Conservation (phyloP, 2,113 vertebrate genomes). For the Toxotes chatareus region DNA sequence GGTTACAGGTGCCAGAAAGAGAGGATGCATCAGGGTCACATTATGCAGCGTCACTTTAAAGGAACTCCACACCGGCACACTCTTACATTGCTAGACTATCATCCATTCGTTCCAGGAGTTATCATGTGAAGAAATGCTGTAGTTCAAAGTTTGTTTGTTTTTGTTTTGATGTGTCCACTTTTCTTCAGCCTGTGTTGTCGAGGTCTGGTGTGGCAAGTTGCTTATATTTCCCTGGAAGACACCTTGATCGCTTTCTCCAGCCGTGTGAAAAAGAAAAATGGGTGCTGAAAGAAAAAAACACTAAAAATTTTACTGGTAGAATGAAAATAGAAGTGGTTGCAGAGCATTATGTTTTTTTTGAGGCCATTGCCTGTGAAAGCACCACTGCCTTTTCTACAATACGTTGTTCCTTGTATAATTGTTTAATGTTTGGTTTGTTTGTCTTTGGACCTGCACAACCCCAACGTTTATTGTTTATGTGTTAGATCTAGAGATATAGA, state of each 20-base stretch:
- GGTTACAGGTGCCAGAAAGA: conserved; percentile 63
- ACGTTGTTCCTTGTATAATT: neutral
- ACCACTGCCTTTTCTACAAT: neutral
- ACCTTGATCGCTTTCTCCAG: neutral
- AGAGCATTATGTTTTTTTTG: neutral
- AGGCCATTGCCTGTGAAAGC: no score
- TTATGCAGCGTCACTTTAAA: conserved; percentile 5
- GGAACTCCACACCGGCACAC: neutral
- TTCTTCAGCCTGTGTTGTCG: neutral
- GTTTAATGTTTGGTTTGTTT: neutral
- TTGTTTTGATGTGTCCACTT: neutral
- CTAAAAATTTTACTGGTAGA: no score
- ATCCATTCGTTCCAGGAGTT: conserved; percentile 16
- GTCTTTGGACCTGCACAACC: neutral
- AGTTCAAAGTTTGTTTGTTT: neutral
- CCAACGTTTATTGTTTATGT: neutral
- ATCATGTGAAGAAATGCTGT: neutral
- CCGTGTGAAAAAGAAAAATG: neutral
- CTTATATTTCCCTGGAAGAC: neutral
- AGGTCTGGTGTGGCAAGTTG: neutral
- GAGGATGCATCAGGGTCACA: neutral
- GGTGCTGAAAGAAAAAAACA: neutral
- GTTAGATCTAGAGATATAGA: neutral
- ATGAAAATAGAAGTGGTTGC: neutral
- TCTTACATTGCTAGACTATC: neutral